These are phyloP conservation scores for Lichenostomus cassidix DNA, from an alignment of 2,113 vertebrate species.

Conservation along the genomic window DNA sequence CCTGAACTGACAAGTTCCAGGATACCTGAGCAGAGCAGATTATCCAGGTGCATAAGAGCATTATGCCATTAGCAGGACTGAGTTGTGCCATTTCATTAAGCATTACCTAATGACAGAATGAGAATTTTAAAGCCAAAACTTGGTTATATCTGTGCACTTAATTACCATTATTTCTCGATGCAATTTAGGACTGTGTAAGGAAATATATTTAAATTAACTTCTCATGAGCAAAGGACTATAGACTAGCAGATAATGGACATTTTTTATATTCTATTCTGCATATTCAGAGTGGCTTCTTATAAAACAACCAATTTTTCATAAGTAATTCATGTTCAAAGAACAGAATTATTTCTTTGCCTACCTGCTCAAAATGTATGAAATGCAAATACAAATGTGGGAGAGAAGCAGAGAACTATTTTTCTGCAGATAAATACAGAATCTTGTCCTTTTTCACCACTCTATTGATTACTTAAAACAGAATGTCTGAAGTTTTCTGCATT, in stretches of 20 bases:
- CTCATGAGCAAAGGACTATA: neutral
- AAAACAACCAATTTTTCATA: neutral
- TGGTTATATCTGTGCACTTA: neutral
- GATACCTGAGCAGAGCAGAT: neutral
- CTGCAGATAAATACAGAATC: neutral
- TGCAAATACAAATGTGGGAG: neutral
- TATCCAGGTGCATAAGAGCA: neutral
- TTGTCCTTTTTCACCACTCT: neutral
- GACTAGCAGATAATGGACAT: neutral
- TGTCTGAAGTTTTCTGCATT: neutral
- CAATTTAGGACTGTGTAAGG: neutral
- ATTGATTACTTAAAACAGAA: slow-evolving; percentile 17
- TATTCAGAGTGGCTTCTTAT: neutral
- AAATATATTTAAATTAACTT: neutral
- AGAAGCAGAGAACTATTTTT: neutral
- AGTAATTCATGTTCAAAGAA: neutral
- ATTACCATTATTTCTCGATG: neutral
- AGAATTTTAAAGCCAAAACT: neutral
- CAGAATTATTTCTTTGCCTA: neutral
- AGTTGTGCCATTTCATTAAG: neutral
- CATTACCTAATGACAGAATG: neutral
- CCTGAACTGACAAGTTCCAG: neutral
- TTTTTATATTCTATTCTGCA: neutral
- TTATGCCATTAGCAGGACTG: neutral
- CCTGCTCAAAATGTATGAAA: neutral